Evolutionary conservation across 2,888 invertebrate genomes (phyloP).

Genomic region (Pyrrhia umbra): DNA sequence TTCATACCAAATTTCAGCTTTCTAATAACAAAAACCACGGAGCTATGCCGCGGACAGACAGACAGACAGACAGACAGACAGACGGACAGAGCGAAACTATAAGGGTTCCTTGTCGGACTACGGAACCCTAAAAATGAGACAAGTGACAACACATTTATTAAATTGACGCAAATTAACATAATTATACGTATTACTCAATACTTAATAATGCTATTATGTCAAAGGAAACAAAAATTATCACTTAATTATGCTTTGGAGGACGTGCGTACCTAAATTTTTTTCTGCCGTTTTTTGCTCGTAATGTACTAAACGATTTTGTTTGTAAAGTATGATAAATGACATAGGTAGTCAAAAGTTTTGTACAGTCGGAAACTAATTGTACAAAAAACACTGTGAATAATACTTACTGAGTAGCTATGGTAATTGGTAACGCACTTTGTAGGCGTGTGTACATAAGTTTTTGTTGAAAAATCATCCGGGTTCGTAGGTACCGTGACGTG

Average conservation of each 20-base stretch:
- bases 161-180: conserved; percentile 12
- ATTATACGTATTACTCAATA: conserved; percentile 16
- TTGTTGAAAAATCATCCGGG: neutral
- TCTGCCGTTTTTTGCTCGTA: conserved; percentile 9
- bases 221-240: conserved; percentile 22
- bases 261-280: conserved; percentile 5
- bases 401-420: neutral
- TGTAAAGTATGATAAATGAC: conserved; percentile 19
- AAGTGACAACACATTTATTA: conserved; percentile 1
- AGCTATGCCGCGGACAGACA: too few relatives aligned
- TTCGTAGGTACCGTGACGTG: too few relatives aligned
- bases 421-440: neutral
- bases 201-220: conserved; percentile 20
- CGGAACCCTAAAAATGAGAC: too few relatives aligned
- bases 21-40: too few relatives aligned
- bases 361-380: neutral
- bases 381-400: conserved; percentile 12
- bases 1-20: too few relatives aligned
- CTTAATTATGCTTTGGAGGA: neutral
- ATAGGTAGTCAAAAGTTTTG: neutral
- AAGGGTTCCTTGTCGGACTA: too few relatives aligned
- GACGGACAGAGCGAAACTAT: too few relatives aligned
- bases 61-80: too few relatives aligned
- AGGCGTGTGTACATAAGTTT: neutral
- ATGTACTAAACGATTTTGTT: conserved; percentile 9